A percentile compares a stretch with the other conserved stretches of the same genome.
phyloP scores from a whole-genome alignment of 2,888 invertebrate species.

The Macaria notata region DNA sequence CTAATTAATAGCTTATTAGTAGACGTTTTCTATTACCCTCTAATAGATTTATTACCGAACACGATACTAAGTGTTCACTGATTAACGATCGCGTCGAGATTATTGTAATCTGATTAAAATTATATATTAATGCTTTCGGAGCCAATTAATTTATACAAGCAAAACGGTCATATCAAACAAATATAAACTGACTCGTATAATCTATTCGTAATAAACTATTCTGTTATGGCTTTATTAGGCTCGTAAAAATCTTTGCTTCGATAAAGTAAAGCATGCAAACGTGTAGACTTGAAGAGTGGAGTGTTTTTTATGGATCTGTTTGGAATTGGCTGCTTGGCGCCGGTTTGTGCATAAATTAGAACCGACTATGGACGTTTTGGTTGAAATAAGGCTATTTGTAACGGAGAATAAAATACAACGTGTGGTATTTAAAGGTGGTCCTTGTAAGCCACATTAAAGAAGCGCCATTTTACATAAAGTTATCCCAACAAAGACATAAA shows the following conservation, averaged over 20 bases:
- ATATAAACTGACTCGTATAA: conserved; percentile 6
- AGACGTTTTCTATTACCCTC: conserved; percentile 73
- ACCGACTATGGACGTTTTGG: conserved; percentile 49
- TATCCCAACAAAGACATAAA: conserved; percentile 45
- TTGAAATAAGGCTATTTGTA: conserved; percentile 51
- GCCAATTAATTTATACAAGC: conserved; percentile 36
- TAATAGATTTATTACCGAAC: conserved; percentile 61
- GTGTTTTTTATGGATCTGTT: conserved; percentile 20
- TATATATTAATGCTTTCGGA: conserved; percentile 37
- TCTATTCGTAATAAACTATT: conserved; percentile 20
- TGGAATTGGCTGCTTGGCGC: conserved; percentile 44
- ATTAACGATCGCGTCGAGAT: conserved; percentile 51
- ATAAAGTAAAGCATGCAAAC: conserved; percentile 6
- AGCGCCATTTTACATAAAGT: conserved; percentile 35
- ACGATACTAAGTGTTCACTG: conserved; percentile 52
- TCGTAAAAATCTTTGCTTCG: conserved; percentile 16
- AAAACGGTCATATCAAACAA: conserved; percentile 24
- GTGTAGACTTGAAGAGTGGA: not conserved
- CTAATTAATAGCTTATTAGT: conserved; percentile 77
- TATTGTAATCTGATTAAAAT: conserved; percentile 59
- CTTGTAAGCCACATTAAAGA: conserved; percentile 40
- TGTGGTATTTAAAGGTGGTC: conserved; percentile 49
- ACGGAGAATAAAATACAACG: conserved; percentile 46
- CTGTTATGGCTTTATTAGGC: conserved; percentile 19
- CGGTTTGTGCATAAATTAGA: conserved; percentile 44